Conservation (phyloP, 2,113 vertebrate species). For the Heptranchias perlo region DNA sequence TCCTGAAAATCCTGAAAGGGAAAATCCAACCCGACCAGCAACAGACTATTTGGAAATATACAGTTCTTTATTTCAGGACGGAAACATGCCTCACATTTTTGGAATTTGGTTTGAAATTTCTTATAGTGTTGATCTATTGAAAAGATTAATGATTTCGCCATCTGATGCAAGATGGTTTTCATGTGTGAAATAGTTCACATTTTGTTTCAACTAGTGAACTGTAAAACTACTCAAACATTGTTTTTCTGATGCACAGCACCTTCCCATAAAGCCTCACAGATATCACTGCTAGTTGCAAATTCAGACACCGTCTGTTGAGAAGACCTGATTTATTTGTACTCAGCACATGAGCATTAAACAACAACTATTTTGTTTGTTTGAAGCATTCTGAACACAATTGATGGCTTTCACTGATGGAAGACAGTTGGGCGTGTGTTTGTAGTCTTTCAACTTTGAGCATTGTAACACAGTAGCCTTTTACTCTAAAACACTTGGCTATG, state of each 20-base stretch:
- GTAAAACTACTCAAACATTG: not conserved
- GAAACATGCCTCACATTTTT: slow-evolving; percentile 31
- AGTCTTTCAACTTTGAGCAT: not conserved
- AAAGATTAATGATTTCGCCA: slow-evolving; percentile 39
- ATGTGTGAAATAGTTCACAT: slow-evolving; percentile 39
- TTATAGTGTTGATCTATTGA: slow-evolving; percentile 38
- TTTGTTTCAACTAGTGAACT: not conserved
- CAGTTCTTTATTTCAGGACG: slow-evolving; percentile 48
- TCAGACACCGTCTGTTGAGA: not conserved
- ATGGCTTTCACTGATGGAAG: slow-evolving; percentile 10
- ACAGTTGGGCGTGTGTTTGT: slow-evolving; percentile 1
- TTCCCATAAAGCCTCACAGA: not conserved
- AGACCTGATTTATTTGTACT: slow-evolving; percentile 20
- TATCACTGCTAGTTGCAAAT: slow-evolving; percentile 12
- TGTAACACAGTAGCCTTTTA: not conserved
- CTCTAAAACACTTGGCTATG: not conserved
- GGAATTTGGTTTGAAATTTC: slow-evolving; percentile 45
- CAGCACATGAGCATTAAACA: not conserved
- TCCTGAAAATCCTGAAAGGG: slow-evolving; percentile 44
- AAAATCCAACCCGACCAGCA: slow-evolving; percentile 50
- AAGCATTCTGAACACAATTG: slow-evolving; percentile 12
- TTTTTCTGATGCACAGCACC: not conserved
- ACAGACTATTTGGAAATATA: slow-evolving; percentile 51
- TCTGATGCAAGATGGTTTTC: slow-evolving; percentile 43
- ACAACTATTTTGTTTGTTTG: not conserved